Percentiles rank a stretch among this genome's conserved stretches.
These are phyloP conservation scores for Gerris lacustris DNA, from an alignment of 2,888 invertebrate genomes.

Conservation along the genomic window DNA sequence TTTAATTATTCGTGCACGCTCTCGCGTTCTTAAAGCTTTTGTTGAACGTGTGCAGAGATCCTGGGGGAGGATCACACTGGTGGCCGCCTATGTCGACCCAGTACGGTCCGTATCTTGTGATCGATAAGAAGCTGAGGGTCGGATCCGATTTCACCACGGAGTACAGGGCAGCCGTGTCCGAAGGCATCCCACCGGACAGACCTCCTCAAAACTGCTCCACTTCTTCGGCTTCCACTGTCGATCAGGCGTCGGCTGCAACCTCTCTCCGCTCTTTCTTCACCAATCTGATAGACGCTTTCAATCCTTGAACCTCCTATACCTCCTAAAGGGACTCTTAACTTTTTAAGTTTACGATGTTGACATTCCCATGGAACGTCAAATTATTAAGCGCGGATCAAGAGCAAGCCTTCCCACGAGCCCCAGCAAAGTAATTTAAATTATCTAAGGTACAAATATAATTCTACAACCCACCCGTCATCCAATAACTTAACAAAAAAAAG, in stretches of 20 bases:
- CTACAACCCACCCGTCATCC: no score
- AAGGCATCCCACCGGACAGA: constrained; percentile 22
- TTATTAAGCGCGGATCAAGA: no score
- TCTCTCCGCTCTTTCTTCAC: constrained; percentile 26
- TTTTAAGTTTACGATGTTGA: no score
- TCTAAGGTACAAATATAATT: no score
- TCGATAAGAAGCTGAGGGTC: constrained; percentile 24
- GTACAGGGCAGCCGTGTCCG: constrained; percentile 28
- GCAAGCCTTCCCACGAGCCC: no score
- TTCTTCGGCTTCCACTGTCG: constrained; percentile 22
- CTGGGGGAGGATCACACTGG: constrained; percentile 20
- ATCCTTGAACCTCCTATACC: background rate
- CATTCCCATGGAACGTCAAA: no score
- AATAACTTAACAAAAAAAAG: no score
- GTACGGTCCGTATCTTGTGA: constrained; percentile 32
- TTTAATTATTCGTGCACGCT: background rate
- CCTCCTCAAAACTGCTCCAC: background rate
- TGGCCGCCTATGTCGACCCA: constrained; percentile 31
- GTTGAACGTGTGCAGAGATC: constrained; percentile 23
- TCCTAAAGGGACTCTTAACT: no score
- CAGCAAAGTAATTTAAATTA: no score
- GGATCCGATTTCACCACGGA: constrained; percentile 28
- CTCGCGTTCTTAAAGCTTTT: no score
- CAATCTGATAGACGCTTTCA: constrained; percentile 9
- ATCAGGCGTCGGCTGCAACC: constrained; percentile 23